Base-by-base conservation (phyloP, 2,113 vertebrate genomes). In the Bubo blakistoni region DNA sequence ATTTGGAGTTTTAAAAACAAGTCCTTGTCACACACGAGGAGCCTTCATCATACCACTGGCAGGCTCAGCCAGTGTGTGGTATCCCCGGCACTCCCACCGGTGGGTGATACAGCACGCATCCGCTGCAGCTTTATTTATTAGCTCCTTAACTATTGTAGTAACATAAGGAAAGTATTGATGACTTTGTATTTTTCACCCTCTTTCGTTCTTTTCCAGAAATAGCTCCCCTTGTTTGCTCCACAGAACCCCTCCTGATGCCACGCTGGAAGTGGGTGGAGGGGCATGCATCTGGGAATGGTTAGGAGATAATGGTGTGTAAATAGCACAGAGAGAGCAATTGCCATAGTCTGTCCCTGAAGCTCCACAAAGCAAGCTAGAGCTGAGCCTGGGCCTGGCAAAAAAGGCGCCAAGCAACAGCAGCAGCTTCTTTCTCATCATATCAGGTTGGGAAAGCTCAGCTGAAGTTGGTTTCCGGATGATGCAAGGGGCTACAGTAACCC, bases 291-390 rank as follows among this genome's bases (percentile, higher is more conserved):
- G 82, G 80, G 73, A 95, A 24, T 20, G 16, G 49, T 58, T 85
- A n/a, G 49, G 58, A 79, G 49, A 90, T 57, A 76, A 80, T 44
- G 2, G 62, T 30, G 78, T 92, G 94, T 77, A 94, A 98, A 96
- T 94, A 95, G 90, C 83, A 26, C 63, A 57, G 92, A 63, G 73
- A 83, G 65, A 94, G 81, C 71, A 72, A 67, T 63, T 51, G 11
- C 59, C 9, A 1, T 2, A 27, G 52, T 34, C 76, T 85, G 81
- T 90, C 72, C 63, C 89, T 51, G 42, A 63, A 66, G 84, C 90
- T 94, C 47, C 0, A 0, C 72, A 74, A 86, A 94, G 83, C 66
- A 11, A 40, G 24, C 0, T 0, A 47, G 85, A 84, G 77, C 62
- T 24, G 36, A 73, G 66, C 62, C 80, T 46, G 30, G 57, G 69